Base-by-base conservation (phyloP, 1,140 invertebrate genomes). In the Littorina saxatilis region DNA sequence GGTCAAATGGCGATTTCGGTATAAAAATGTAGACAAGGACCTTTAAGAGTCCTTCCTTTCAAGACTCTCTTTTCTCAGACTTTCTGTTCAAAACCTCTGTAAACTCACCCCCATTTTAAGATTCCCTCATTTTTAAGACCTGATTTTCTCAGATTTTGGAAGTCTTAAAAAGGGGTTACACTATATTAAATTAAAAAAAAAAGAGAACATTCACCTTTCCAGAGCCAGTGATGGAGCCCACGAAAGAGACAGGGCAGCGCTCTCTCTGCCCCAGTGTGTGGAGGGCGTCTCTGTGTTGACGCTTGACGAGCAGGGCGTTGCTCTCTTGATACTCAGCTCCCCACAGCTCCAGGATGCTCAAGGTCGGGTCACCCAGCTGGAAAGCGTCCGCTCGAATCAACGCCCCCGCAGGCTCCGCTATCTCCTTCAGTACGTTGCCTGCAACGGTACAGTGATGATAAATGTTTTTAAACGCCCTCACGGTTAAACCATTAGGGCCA, bases 271-370 rank as follows among this genome's bases (percentile, higher is more conserved):
- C 96, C 75, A 99, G 96, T 85, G 94, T 93, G 87, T 95, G 93
- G 0, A 99, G 92, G 1, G 96, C 82, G 20, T 92, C 80, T n/a
- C 79, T 73, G 15, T 95, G 93, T 86, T 96, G 94, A 78, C 95
- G 81, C 23, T 55, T 61, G 84, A 97, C 96, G 0, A 99, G 91
- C 58, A 98, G 93, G 0, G 98, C 98, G 92, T 99, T 95, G 80
- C 96, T 99, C 92, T 99, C 98, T 93, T 99, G 98, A 89, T 99
- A 99, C 91, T 99, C 98, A 0, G 98, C 98, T 0, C 98, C 98
- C 98, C 98, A 99, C 7, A 99, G 91, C 91, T 99, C 98, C 79
- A 99, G 91, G 0, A 97, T 95, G 72, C 95, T 98, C 20, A 99
- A 96, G 13, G 97, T 99, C 0, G 97, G 96, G 93, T 99, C 98